Conservation (phyloP, 2,888 invertebrate genomes). For the Palloptera scutellata region DNA sequence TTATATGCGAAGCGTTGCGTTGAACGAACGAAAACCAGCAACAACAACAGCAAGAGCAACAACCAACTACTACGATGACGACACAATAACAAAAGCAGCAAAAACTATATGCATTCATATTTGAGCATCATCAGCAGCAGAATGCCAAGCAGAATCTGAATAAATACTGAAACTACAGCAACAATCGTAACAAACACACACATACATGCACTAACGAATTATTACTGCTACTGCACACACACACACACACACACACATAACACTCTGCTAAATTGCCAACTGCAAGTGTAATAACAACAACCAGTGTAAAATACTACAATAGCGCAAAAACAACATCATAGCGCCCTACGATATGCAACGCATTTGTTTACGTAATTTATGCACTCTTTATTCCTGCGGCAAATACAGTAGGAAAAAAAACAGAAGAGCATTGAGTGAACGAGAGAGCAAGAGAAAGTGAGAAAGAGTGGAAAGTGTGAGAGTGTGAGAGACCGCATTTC, state of each 20-base stretch:
- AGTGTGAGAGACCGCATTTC: too few species aligned
- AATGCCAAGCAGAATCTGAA: neutral
- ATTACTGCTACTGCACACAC: neutral
- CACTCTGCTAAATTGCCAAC: slow-evolving; percentile 18
- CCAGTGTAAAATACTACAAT: neutral
- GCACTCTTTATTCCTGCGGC: slow-evolving; percentile 25
- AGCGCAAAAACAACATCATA: neutral
- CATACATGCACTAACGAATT: slow-evolving; percentile 10
- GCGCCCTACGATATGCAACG: slow-evolving; percentile 15
- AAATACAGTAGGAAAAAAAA: neutral
- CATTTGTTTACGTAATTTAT: slow-evolving; percentile 29
- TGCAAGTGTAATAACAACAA: slow-evolving; percentile 13
- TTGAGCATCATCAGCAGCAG: slow-evolving; percentile 23
- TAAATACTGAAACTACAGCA: neutral
- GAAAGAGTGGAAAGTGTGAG: too few species aligned
- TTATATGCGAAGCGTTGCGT: slow-evolving; percentile 22
- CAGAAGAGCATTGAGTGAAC: neutral
- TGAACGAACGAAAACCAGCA: neutral
- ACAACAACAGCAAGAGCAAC: slow-evolving; percentile 10
- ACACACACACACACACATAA: slow-evolving; percentile 8
- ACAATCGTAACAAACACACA: neutral
- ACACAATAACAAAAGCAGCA: slow-evolving; percentile 1
- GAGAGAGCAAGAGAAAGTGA: neutral
- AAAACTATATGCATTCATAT: too few species aligned
- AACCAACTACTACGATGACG: neutral